These are phyloP conservation scores for Patagioenas fasciata DNA, from an alignment of 2,113 vertebrate species.

Conservation along the genomic window DNA sequence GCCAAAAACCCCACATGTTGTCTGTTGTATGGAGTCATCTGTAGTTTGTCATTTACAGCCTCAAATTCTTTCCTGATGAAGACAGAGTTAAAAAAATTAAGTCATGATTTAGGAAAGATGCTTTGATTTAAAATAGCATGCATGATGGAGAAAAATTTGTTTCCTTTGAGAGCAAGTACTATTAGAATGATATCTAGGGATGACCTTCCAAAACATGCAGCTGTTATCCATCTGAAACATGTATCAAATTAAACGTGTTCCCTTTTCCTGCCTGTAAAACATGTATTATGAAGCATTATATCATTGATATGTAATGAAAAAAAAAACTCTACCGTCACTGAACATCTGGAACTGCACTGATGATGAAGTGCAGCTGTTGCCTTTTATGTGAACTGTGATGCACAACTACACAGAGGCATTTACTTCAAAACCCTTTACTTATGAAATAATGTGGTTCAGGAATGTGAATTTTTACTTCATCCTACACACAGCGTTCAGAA, in stretches of 20 bases:
- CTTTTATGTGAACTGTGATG: background rate
- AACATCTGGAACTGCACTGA: conserved; percentile 16
- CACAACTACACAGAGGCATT: background rate
- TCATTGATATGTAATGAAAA: conserved; percentile 16
- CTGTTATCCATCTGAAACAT: background rate
- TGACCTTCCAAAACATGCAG: conserved; percentile 3
- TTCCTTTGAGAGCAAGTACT: background rate
- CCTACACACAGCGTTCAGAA: background rate
- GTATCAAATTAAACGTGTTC: background rate
- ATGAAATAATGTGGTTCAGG: background rate
- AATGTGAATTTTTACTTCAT: background rate
- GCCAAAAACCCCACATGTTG: background rate
- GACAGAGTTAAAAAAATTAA: background rate
- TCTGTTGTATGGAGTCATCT: background rate
- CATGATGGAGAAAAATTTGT: background rate
- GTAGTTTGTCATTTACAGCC: background rate
- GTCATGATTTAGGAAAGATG: background rate
- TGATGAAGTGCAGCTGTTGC: background rate
- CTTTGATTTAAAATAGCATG: background rate
- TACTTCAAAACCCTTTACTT: background rate
- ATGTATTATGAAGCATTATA: background rate
- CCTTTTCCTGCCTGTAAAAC: background rate
- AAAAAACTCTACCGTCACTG: background rate
- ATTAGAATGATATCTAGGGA: background rate
- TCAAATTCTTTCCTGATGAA: background rate